Evolutionary conservation across 2,888 invertebrate genomes (phyloP).

Genomic region (Drosophila melanosoma): DNA sequence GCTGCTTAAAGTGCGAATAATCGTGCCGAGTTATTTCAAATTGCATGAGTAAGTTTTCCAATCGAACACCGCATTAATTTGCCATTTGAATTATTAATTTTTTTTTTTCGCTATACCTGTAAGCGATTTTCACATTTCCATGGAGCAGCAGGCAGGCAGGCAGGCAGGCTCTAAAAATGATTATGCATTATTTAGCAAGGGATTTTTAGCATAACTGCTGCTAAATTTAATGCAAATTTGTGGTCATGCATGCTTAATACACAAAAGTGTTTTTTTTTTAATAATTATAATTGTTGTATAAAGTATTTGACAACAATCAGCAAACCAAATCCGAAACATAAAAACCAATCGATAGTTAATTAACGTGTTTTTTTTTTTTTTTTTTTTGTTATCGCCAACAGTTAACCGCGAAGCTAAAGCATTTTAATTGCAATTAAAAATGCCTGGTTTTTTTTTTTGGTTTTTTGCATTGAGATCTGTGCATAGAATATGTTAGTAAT

Average conservation of each 20-base stretch:
- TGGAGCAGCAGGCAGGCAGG: too few relatives aligned
- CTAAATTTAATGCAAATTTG: conserved; percentile 78
- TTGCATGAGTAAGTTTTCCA: conserved; percentile 16
- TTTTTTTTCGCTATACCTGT: conserved; percentile 47
- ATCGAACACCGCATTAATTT: conserved; percentile 43
- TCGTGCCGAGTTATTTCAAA: conserved; percentile 25
- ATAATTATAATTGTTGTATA: conserved; percentile 64
- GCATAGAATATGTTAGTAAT: conserved; percentile 12
- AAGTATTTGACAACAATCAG: conserved; percentile 41
- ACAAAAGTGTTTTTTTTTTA: conserved; percentile 48
- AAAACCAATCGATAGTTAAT: conserved; percentile 76
- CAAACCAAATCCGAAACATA: conserved; percentile 20
- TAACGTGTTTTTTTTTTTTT: conserved; percentile 49
- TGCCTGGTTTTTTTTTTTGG: not conserved
- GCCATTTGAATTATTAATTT: conserved; percentile 56
- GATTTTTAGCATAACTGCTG: conserved; percentile 37
- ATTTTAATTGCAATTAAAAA: conserved; percentile 52
- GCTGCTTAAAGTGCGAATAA: conserved; percentile 36
- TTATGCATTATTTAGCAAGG: not conserved
- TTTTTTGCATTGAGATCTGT: conserved; percentile 9
- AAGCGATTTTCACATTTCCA: conserved; percentile 58
- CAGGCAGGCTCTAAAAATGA: conserved; percentile 49
- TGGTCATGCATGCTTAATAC: conserved; percentile 77
- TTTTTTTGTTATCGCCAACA: not conserved
- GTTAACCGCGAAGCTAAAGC: conserved; percentile 10